Percentiles rank a stretch among this genome's conserved stretches.
These are phyloP conservation scores for Pasiphila rectangulata DNA, from an alignment of 2,888 invertebrate genomes.

Conservation along the genomic window DNA sequence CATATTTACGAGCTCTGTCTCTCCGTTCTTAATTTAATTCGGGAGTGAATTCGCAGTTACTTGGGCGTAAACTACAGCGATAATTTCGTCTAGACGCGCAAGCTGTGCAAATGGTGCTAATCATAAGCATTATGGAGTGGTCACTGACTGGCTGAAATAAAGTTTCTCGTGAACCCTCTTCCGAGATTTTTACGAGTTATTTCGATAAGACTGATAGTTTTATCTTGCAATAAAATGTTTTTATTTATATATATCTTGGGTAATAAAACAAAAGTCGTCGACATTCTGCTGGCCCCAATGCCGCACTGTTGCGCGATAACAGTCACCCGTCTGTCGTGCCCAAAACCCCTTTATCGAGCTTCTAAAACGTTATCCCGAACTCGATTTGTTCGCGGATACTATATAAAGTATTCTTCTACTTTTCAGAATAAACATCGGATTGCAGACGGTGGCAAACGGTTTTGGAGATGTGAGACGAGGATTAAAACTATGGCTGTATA, in stretches of 20 bases:
- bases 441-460: conserved; percentile 54
- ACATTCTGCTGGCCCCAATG: too few species aligned
- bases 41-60: conserved; percentile 16
- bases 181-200: conserved; percentile 1
- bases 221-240: too few species aligned
- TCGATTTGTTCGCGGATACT: neutral
- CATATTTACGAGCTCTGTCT: conserved; percentile 12
- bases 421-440: conserved; percentile 63
- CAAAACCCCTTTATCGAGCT: too few species aligned
- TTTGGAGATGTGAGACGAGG: conserved; percentile 67
- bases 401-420: neutral
- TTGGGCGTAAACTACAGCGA: conserved; percentile 21
- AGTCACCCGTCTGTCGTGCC: too few species aligned
- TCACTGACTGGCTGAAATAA: conserved; percentile 5
- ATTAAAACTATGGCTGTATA: conserved; percentile 60
- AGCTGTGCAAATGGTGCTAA: conserved; percentile 25
- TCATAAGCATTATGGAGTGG: conserved; percentile 12
- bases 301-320: too few species aligned
- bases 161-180: neutral
- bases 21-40: conserved; percentile 16
- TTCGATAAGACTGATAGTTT: neutral
- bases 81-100: conserved; percentile 30
- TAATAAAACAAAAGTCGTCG: too few species aligned
- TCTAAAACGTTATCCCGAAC: too few species aligned
- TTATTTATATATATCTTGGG: too few species aligned